phyloP scores from a whole-genome alignment of 2,797 vertebrate species.

The Acrocephalus scirpaceus region DNA sequence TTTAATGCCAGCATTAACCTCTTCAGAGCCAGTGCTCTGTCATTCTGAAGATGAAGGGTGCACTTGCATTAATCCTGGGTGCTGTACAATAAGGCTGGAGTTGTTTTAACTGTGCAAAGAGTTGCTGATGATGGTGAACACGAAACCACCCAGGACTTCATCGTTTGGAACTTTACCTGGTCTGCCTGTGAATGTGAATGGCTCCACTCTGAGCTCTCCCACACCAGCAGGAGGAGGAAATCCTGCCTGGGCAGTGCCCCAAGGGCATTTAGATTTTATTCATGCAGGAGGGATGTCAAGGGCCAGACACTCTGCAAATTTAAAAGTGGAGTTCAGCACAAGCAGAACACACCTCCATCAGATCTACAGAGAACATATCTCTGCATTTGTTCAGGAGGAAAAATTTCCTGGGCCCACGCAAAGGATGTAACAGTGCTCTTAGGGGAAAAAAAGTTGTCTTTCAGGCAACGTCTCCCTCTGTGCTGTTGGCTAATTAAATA shows the following conservation, averaged over 20 bases:
- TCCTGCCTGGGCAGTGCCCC: rapidly evolving
- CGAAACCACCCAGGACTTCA: neutral
- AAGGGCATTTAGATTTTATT: neutral
- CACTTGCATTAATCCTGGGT: neutral
- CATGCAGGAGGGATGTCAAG: neutral
- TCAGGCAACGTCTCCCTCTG: neutral
- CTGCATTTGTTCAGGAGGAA: neutral
- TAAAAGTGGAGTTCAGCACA: neutral
- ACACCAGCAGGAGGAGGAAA: neutral
- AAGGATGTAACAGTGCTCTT: neutral
- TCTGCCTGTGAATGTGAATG: neutral
- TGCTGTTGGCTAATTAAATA: neutral
- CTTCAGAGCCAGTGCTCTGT: neutral
- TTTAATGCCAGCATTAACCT: neutral
- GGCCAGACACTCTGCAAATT: neutral
- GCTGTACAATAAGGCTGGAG: neutral
- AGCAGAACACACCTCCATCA: neutral
- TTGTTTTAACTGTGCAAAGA: neutral
- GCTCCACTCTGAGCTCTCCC: neutral
- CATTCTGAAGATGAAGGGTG: neutral
- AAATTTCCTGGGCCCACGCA: neutral
- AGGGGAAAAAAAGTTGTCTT: neutral
- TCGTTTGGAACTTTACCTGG: neutral
- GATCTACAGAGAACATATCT: neutral
- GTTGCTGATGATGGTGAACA: neutral